Evolutionary conservation across 2,113 vertebrate genomes (phyloP), one percentile per base, ranked within the genome.

Genomic region (Ondatra zibethicus): DNA sequence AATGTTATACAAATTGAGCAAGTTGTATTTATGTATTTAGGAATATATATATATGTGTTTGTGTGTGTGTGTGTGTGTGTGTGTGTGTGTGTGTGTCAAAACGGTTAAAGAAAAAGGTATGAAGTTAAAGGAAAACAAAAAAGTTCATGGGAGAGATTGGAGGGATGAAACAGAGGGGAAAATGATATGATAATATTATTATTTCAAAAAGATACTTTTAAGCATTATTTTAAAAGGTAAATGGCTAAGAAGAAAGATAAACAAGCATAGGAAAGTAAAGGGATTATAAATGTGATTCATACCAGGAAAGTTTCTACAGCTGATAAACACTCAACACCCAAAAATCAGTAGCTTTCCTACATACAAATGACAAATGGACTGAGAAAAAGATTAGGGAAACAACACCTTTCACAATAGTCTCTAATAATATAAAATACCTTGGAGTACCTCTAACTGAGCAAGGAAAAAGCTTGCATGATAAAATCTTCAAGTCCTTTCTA

Each of bases 201-300:
- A 58, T 42, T 84, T 84, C 7, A 42, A 84, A 81, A 23, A 84
- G 7, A 63, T 63, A 63, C 29, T 42, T 61, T 39, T 39, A 81
- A 58, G 5, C 39, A 82, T 27, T 82, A 58, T 82, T 58, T 82
- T 61, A 61, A 82, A 39, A 82, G 80, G 21, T 27, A 82, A 82
- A 82, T 82, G 80, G 25, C 75, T 92, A 94, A 61, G 21, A 76
- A 91, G 14, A 90, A 88, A 61, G 39, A 75, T 55, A 27, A 85
- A 80, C 5, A 92, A 78, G n/a, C 72, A 31, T 52, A 14, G 10
- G 14, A 3, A 77, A 39, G 68, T 68, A 65, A 87, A 91, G 81
- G 66, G 66, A n/a, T 47, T 63, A 77, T 10, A 94, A 89, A 55
- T 68, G 14, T 45, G 13, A n/a, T 33, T 91, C 70, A 82, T 7